Percentiles rank a stretch among this genome's conserved stretches.
These are phyloP conservation scores for Poeciliopsis retropinna DNA, from an alignment of 2,113 vertebrate genomes.

Conservation along the genomic window DNA sequence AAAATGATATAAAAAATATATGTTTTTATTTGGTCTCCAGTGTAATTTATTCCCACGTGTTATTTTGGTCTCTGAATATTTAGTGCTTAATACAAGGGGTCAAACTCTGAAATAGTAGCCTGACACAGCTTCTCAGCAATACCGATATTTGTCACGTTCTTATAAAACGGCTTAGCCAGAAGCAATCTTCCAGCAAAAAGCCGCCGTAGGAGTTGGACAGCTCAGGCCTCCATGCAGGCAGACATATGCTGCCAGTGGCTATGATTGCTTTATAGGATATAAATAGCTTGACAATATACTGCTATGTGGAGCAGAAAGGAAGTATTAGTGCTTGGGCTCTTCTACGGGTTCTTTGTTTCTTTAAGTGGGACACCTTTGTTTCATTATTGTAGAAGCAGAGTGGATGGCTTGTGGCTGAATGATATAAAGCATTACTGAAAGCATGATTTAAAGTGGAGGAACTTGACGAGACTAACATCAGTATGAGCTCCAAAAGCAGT, in stretches of 20 bases:
- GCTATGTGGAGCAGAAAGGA: slow-evolving; percentile 77
- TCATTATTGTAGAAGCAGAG: slow-evolving; percentile 45
- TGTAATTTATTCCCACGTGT: neutral
- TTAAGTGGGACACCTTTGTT: slow-evolving; percentile 63
- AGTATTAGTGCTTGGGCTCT: slow-evolving; percentile 44
- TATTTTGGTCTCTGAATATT: neutral
- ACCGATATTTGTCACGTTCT: neutral
- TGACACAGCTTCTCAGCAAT: neutral
- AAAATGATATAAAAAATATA: neutral
- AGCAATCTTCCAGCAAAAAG: slow-evolving; percentile 30
- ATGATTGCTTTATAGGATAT: slow-evolving; percentile 68
- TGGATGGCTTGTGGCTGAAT: slow-evolving; percentile 43
- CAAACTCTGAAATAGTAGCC: slow-evolving; percentile 4
- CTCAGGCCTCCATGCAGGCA: slow-evolving; percentile 59
- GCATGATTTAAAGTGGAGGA: slow-evolving; percentile 8
- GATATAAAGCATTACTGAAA: slow-evolving; percentile 10
- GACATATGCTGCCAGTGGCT: slow-evolving; percentile 73
- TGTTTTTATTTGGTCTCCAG: neutral
- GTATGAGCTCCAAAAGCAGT: neutral
- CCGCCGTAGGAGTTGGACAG: slow-evolving; percentile 37
- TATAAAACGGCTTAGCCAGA: slow-evolving; percentile 16
- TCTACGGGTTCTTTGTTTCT: slow-evolving; percentile 46
- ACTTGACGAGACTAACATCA: neutral
- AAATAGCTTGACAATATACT: slow-evolving; percentile 77
- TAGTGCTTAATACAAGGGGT: neutral